Conservation (phyloP, 2,888 invertebrate genomes). For the Hofmannophila pseudospretella region DNA sequence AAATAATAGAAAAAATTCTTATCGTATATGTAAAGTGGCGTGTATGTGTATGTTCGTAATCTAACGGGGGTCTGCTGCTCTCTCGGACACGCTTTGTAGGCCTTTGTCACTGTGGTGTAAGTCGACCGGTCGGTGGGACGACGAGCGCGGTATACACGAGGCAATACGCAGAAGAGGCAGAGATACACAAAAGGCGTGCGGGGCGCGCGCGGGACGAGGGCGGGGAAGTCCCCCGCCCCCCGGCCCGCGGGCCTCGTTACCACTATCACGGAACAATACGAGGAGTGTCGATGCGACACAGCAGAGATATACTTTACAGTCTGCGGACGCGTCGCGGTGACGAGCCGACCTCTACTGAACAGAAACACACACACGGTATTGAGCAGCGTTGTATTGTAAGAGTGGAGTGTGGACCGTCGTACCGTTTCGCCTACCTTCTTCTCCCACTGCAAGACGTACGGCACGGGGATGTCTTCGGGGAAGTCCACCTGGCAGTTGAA, state of each 20-base stretch:
- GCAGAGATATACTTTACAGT: constrained; percentile 66
- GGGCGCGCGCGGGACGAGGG: constrained; percentile 60
- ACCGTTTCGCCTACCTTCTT: constrained; percentile 99
- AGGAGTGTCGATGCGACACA: constrained; percentile 58
- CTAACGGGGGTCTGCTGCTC: constrained; percentile 79
- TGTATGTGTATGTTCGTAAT: constrained; percentile 65
- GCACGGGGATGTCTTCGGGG: constrained; percentile 96
- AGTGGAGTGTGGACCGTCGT: constrained; percentile 83
- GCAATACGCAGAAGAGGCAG: constrained; percentile 68
- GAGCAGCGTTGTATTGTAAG: constrained; percentile 77
- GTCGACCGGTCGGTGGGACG: constrained; percentile 46
- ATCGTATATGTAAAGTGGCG: constrained; percentile 67
- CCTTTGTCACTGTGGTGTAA: constrained; percentile 76
- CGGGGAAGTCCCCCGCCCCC: constrained; percentile 43
- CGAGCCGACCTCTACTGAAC: constrained; percentile 76
- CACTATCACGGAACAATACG: constrained; percentile 62
- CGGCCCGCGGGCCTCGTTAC: constrained; percentile 62
- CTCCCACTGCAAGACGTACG: constrained; percentile 99
- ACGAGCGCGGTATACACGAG: constrained; percentile 59
- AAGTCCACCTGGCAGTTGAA: constrained; percentile 99
- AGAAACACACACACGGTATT: constrained; percentile 77
- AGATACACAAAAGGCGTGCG: constrained; percentile 63
- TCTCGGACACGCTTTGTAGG: constrained; percentile 78
- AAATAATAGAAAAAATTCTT: constrained; percentile 43
- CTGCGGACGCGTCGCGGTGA: constrained; percentile 69